phyloP scores from a whole-genome alignment of 2,113 vertebrate genomes.

The Falcunculus frontatus region DNA sequence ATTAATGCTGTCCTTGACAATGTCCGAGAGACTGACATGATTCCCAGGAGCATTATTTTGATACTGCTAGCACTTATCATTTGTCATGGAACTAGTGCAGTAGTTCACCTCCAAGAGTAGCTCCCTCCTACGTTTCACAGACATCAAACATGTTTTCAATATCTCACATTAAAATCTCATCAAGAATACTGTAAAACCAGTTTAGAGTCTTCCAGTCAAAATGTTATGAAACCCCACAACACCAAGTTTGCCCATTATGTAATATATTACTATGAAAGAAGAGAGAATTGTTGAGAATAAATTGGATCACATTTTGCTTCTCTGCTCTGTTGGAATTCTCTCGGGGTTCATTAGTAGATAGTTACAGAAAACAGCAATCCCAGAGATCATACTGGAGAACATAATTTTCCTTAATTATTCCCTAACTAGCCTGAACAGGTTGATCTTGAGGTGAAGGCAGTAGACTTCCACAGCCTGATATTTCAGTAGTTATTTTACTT shows the following conservation, averaged over 20 bases:
- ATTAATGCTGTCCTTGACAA: neutral
- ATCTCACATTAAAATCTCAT: neutral
- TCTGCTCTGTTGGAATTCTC: slow-evolving; percentile 42
- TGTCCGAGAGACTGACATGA: neutral
- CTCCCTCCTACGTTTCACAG: neutral
- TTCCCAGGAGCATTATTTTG: neutral
- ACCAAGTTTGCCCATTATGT: slow-evolving; percentile 13
- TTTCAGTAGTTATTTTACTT: neutral
- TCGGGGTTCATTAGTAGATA: slow-evolving; percentile 46
- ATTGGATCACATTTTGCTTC: slow-evolving; percentile 45
- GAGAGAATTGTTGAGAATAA: slow-evolving; percentile 36
- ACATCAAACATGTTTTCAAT: neutral
- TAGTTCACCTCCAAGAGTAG: neutral
- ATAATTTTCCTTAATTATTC: slow-evolving; percentile 60
- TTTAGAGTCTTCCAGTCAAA: slow-evolving; percentile 33
- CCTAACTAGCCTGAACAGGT: slow-evolving; percentile 14
- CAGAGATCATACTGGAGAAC: slow-evolving; percentile 1
- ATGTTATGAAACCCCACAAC: slow-evolving; percentile 7
- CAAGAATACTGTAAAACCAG: neutral
- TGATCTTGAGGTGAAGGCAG: neutral
- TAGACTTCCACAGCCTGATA: neutral
- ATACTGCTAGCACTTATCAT: neutral
- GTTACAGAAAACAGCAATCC: slow-evolving; percentile 42
- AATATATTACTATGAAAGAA: slow-evolving; percentile 7
- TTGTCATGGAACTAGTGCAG: neutral